Evolutionary conservation across 2,888 invertebrate genomes (phyloP).

Genomic region (Smittia aterrima): DNA sequence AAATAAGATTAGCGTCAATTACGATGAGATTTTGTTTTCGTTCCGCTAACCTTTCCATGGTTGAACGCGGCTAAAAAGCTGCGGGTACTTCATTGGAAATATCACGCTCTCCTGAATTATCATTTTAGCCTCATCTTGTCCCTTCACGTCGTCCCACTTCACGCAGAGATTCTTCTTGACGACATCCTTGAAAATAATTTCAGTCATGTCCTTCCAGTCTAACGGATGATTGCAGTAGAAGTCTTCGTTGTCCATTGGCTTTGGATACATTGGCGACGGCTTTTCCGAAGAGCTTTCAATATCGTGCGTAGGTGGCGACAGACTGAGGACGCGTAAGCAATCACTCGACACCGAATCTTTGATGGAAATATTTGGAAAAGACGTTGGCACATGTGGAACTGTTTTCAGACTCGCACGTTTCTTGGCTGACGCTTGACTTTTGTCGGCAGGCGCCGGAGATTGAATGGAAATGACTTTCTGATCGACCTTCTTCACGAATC

Average conservation of each 20-base stretch:
- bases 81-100: constrained; percentile 73
- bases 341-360: constrained; percentile 1
- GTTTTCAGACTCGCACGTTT: constrained; percentile 11
- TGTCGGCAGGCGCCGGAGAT: background rate
- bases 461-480: background rate
- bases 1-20: background rate
- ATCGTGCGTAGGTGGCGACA: constrained; percentile 12
- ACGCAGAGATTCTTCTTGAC: constrained; percentile 65
- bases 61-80: constrained; percentile 66
- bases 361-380: background rate
- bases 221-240: constrained; percentile 48
- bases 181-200: constrained; percentile 64
- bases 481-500: constrained; percentile 62
- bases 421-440: constrained; percentile 17
- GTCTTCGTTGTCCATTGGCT: constrained; percentile 4
- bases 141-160: constrained; percentile 79
- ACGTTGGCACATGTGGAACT: constrained; percentile 16
- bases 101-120: constrained; percentile 83
- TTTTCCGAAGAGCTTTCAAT: background rate
- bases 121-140: constrained; percentile 70
- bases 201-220: constrained; percentile 66
- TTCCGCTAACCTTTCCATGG: constrained; percentile 77
- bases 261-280: constrained; percentile 9
- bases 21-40: constrained; percentile 44
- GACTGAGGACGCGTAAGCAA: constrained; percentile 19